phyloP scores from a whole-genome alignment of 2,797 vertebrate genomes.

The Enteromius viviparus region DNA sequence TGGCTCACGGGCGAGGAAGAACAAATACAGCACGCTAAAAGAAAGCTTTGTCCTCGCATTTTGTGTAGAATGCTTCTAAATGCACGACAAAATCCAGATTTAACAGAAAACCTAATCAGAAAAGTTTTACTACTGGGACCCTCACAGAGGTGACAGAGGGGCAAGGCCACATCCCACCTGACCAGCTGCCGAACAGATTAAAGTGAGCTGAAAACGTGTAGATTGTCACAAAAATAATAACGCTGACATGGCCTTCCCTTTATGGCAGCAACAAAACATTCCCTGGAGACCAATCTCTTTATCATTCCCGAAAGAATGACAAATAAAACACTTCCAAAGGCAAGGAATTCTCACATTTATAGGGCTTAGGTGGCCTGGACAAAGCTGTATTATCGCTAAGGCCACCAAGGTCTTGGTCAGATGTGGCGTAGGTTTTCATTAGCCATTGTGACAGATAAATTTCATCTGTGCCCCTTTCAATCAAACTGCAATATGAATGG shows the following conservation, averaged over 20 bases:
- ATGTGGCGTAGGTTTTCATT: conserved; percentile 43
- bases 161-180: conserved; percentile 78
- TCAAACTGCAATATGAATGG: conserved; percentile 38
- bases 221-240: conserved; percentile 76
- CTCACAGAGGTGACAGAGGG: conserved; percentile 69
- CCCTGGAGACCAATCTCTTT: conserved; percentile 79
- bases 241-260: conserved; percentile 80
- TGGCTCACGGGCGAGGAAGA: conserved; percentile 48
- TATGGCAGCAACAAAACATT: conserved; percentile 79
- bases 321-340: conserved; percentile 69
- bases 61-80: not conserved
- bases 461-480: conserved; percentile 35
- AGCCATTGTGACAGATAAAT: conserved; percentile 32
- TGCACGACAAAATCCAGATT: not conserved
- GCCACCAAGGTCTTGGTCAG: conserved; percentile 42
- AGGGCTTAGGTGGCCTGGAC: conserved; percentile 47
- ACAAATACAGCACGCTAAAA: conserved; percentile 17
- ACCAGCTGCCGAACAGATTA: conserved; percentile 77
- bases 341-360: conserved; percentile 67
- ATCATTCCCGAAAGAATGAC: conserved; percentile 70
- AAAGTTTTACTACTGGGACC: conserved; percentile 67
- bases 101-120: too few species aligned
- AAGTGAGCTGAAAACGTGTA: conserved; percentile 75
- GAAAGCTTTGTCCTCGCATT: not conserved
- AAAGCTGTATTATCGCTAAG: conserved; percentile 48